Evolutionary conservation across 2,113 vertebrate genomes (phyloP).

Genomic region (Pipa parva): DNA sequence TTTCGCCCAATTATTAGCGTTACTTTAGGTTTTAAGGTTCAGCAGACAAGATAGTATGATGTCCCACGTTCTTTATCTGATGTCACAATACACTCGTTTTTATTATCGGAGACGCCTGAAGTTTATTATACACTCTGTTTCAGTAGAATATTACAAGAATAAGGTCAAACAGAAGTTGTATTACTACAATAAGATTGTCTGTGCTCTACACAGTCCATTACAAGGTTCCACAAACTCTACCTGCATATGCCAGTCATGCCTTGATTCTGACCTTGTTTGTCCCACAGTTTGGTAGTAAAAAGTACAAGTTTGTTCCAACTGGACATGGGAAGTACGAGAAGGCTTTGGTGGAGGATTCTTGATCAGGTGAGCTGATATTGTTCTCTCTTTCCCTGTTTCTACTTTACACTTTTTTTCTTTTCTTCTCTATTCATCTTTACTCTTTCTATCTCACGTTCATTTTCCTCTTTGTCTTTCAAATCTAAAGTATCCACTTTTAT

Average conservation of each 20-base stretch:
- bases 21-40: too few species aligned
- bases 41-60: too few species aligned
- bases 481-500: too few species aligned
- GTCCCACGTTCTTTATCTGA: too few species aligned
- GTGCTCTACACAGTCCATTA: too few species aligned
- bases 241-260: background rate
- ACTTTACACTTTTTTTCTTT: background rate
- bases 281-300: constrained; percentile 66
- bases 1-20: too few species aligned
- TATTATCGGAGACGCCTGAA: too few species aligned
- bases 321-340: constrained; percentile 91
- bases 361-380: background rate
- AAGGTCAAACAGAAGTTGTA: too few species aligned
- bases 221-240: background rate
- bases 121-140: too few species aligned
- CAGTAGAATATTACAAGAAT: too few species aligned
- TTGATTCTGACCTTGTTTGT: constrained; percentile 6
- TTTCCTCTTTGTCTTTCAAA: background rate
- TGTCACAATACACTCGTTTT: too few species aligned
- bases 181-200: too few species aligned
- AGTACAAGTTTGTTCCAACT: constrained; percentile 78
- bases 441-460: background rate
- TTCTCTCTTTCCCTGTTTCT: background rate
- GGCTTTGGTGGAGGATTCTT: constrained; percentile 62
- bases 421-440: rapidly evolving